Evolutionary conservation across 2,113 vertebrate genomes (phyloP).

Genomic region (Dasypus novemcinctus): DNA sequence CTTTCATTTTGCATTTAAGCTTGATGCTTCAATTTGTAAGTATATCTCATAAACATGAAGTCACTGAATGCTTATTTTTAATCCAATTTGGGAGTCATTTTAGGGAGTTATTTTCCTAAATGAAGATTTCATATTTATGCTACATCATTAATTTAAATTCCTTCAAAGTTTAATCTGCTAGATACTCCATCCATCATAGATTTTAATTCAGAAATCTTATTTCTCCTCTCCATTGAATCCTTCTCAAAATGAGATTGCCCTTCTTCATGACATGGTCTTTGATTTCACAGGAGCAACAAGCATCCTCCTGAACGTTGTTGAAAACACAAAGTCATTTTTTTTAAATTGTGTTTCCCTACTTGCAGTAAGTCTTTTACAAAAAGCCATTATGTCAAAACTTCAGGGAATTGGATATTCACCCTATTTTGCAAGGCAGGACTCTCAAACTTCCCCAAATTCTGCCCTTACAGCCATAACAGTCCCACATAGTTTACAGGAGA

Average conservation of each 20-base stretch:
- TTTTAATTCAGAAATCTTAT: constrained; percentile 58
- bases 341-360: constrained; percentile 5
- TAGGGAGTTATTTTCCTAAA: constrained; percentile 46
- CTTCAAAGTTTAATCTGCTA: constrained; percentile 44
- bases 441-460: constrained; percentile 3
- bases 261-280: constrained; percentile 15
- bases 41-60: constrained; percentile 9
- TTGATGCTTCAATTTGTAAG: not conserved
- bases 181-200: constrained; percentile 36
- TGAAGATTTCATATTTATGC: constrained; percentile 48
- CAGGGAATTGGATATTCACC: not conserved
- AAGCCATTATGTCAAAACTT: constrained; percentile 30
- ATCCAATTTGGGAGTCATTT: constrained; percentile 38
- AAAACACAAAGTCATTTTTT: constrained; percentile 35
- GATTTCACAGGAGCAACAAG: not conserved
- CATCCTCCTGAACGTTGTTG: not conserved
- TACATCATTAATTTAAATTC: constrained; percentile 52
- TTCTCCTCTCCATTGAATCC: constrained; percentile 5
- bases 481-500: too few species aligned
- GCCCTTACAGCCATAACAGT: not conserved
- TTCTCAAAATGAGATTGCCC: constrained; percentile 16
- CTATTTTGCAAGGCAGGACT: not conserved
- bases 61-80: constrained; percentile 58
- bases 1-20: constrained; percentile 33
- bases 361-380: not conserved